Evolutionary conservation across 2,888 invertebrate species (phyloP), one percentile per base, ranked within the genome.

Genomic region (Fissipunctia ypsillon): DNA sequence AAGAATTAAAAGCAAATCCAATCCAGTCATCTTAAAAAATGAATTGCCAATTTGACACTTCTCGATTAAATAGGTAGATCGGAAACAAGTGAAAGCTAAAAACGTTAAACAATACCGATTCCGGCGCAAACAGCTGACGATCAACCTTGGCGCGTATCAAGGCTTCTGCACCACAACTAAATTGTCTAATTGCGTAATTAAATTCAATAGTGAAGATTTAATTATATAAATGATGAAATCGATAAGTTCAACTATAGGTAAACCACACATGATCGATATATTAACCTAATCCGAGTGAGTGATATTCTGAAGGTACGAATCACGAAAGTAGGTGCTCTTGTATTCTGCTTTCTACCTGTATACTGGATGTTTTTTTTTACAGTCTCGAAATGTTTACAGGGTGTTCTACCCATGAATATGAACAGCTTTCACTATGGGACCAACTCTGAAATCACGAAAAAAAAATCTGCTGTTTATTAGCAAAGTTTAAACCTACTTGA

Each of bases 1-100:
- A 19, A 56, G 19, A 28, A 56, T 56, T 41, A 12, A 41, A 41
- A 41, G 12, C 41, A 41, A 41, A 41, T 41, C 12, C 12, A 12
- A 41, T 41, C 41, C 12, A 41, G 41, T 41, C 43, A 4, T 4
- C 43, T 16, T 43, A 38, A 38, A 43, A 43, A 43, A 43, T 14
- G 43, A 43, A 43, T 43, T 43, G 43, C 43, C 43, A 43, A 43
- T 43, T 43, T 16, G 4, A 43, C 43, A 43, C 14, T 43, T 14
- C 16, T 43, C 41, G 41, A 41, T 14, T 41, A 38, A 35, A 0
- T 4, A 35, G 35, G 35, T 35, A 38, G 1, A 68, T 80, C 76
- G 75, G 63, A 78, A 78, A 77, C 56, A 35, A 80, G 76, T 72
- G 84, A 84, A 84, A 84, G 84, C 64, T 72, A 64, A 7, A 41